Evolutionary conservation across 2,888 invertebrate species (phyloP).

Genomic region (Troides helena): DNA sequence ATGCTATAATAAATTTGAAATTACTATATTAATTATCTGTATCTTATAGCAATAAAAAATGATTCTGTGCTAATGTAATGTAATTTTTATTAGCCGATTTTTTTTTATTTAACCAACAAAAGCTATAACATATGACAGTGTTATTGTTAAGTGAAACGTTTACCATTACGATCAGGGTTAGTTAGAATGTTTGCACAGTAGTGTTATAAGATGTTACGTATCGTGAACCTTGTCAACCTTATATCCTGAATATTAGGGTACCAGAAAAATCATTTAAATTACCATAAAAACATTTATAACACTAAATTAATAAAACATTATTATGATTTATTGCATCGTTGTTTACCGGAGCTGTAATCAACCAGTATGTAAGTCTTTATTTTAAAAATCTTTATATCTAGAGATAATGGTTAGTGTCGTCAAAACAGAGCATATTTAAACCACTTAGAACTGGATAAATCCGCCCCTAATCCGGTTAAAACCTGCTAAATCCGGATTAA

Average conservation of each 20-base stretch:
- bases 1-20: too few relatives aligned
- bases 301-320: too few relatives aligned
- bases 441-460: constrained; percentile 61
- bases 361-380: constrained; percentile 9
- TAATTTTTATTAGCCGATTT: too few relatives aligned
- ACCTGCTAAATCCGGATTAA: constrained; percentile 73
- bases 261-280: too few relatives aligned
- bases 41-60: too few relatives aligned
- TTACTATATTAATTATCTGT: too few relatives aligned
- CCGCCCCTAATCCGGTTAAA: constrained; percentile 61
- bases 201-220: background rate
- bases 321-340: background rate
- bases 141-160: too few relatives aligned
- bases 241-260: too few relatives aligned
- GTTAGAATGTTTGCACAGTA: background rate
- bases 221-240: background rate
- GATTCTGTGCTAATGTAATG: too few relatives aligned
- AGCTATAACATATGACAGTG: too few relatives aligned
- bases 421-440: constrained; percentile 46
- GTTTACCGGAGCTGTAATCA: background rate
- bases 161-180: background rate
- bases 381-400: constrained; percentile 31
- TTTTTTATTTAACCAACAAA: too few relatives aligned
- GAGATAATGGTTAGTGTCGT: constrained; percentile 34
- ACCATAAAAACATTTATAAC: too few relatives aligned